Evolutionary conservation across 2,888 invertebrate species (phyloP).

Genomic region (Chydorus sphaericus): DNA sequence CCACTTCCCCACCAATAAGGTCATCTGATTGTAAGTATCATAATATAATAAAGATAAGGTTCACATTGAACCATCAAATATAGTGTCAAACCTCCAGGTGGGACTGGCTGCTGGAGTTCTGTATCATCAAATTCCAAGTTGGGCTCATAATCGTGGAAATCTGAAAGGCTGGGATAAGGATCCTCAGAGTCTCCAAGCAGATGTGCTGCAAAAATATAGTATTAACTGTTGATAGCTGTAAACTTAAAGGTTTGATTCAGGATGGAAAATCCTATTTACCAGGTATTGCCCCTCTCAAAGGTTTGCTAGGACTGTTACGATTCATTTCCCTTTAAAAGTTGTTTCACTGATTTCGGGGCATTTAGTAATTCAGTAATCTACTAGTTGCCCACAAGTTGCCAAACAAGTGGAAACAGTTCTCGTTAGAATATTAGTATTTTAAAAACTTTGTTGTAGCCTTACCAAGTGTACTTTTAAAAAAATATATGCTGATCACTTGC

Average conservation of each 20-base stretch:
- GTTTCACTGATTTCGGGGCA: too few species aligned
- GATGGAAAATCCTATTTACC: neutral
- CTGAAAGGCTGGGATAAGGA: slow-evolving; percentile 71
- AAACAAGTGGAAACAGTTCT: too few species aligned
- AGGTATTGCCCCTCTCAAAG: neutral
- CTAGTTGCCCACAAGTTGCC: too few species aligned
- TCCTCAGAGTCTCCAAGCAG: slow-evolving; percentile 46
- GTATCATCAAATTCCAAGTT: slow-evolving; percentile 93
- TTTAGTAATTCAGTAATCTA: too few species aligned
- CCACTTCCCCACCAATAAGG: slow-evolving; percentile 16
- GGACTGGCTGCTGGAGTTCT: slow-evolving; percentile 40
- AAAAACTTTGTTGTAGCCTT: too few species aligned
- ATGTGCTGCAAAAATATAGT: slow-evolving; percentile 19
- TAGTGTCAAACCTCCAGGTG: neutral
- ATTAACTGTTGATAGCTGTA: neutral
- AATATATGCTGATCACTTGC: too few species aligned
- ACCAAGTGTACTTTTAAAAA: too few species aligned
- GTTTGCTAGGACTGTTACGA: neutral
- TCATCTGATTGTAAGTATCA: slow-evolving; percentile 12
- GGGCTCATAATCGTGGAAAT: slow-evolving; percentile 86
- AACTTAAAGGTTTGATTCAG: neutral
- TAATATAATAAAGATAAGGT: neutral
- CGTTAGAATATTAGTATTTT: too few species aligned
- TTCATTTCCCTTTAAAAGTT: too few species aligned
- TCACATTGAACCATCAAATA: neutral